Evolutionary conservation across 2,888 invertebrate genomes (phyloP).

Genomic region (Erebia aethiops): DNA sequence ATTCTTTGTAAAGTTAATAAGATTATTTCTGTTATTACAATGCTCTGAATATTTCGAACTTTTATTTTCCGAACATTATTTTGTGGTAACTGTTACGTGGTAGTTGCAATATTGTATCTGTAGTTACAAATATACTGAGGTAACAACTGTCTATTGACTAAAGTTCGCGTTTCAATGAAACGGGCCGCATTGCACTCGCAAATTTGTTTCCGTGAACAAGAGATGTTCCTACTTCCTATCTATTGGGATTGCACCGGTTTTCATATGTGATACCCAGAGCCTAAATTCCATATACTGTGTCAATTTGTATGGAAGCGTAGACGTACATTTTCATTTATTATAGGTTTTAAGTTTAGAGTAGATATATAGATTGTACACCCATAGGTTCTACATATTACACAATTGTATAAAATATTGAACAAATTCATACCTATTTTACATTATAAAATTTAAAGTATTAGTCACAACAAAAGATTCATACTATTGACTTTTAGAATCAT

Average conservation of each 20-base stretch:
- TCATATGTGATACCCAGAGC: neutral
- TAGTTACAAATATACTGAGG: neutral
- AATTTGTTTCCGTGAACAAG: constrained; percentile 2
- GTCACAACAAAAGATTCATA: too few species aligned
- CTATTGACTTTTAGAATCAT: too few species aligned
- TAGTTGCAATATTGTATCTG: constrained; percentile 7
- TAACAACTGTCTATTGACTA: constrained; percentile 10
- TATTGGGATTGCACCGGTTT: neutral
- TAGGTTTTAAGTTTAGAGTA: too few species aligned
- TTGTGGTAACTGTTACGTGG: constrained; percentile 15
- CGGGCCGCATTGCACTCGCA: constrained; percentile 7
- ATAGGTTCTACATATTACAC: too few species aligned
- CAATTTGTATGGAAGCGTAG: neutral
- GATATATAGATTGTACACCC: too few species aligned
- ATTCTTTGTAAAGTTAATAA: constrained; percentile 1
- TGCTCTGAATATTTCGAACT: neutral
- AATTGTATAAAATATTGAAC: too few species aligned
- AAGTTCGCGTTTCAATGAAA: neutral
- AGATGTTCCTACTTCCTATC: neutral
- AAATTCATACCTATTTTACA: too few species aligned
- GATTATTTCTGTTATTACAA: neutral
- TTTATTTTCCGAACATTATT: too few species aligned
- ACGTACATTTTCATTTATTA: neutral
- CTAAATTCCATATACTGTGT: neutral
- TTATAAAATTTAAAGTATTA: too few species aligned